These are phyloP conservation scores for Megalopta genalis DNA, from an alignment of 1,140 invertebrate species.

Conservation along the genomic window DNA sequence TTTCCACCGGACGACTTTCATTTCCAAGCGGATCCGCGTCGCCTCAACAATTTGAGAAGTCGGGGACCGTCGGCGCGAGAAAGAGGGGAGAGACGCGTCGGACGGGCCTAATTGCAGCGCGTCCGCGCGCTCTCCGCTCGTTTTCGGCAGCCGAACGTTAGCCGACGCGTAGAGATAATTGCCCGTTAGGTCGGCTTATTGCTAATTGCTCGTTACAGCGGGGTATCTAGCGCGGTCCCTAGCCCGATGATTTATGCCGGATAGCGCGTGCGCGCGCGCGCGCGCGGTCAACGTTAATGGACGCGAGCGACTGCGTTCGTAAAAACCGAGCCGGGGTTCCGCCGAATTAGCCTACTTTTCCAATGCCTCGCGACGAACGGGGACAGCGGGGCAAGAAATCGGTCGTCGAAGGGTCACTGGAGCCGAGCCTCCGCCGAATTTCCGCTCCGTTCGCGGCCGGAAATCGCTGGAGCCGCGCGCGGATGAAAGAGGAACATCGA, in stretches of 20 bases:
- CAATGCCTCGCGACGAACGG: slow-evolving; percentile 25
- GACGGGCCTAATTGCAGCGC: slow-evolving; percentile 5
- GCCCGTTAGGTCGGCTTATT: slow-evolving; percentile 26
- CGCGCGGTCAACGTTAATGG: slow-evolving; percentile 33
- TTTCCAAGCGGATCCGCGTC: no score
- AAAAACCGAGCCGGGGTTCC: slow-evolving; percentile 9
- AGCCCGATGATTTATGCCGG: slow-evolving; percentile 38
- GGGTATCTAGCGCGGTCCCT: slow-evolving; percentile 4
- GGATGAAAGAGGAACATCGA: slow-evolving; percentile 18
- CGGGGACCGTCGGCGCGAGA: no score
- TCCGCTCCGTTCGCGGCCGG: no score
- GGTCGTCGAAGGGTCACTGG: no score
- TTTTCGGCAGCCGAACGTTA: slow-evolving; percentile 23
- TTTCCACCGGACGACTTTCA: no score
- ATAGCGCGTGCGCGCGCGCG: slow-evolving; percentile 4
- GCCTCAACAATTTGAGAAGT: no score
- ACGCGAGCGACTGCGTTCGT: not conserved
- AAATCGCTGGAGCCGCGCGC: no score
- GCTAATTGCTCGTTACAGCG: slow-evolving; percentile 49
- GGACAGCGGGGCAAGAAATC: no score
- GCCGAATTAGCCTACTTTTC: not conserved
- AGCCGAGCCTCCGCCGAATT: no score
- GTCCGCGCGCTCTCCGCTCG: not conserved
- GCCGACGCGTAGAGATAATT: slow-evolving; percentile 31
- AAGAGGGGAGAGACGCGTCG: no score